These are phyloP conservation scores for Sphaerophoria rueppellii DNA, from an alignment of 2,888 invertebrate species.

Conservation along the genomic window DNA sequence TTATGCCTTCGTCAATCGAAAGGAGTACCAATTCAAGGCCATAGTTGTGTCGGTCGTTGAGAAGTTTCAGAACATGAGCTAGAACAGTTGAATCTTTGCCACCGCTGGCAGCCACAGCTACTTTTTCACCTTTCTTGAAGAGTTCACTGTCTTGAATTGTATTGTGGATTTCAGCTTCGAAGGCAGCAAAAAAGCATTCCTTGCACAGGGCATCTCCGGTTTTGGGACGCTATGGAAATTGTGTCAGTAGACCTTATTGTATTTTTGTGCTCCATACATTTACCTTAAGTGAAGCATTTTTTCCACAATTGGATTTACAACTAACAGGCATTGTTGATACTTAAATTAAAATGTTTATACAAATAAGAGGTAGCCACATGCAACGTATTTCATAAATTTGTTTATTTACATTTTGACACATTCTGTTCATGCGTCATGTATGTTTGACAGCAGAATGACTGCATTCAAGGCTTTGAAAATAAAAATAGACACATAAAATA, in stretches of 20 bases:
- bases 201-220: constrained; percentile 96
- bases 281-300: constrained; percentile 90
- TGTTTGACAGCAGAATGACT: neutral
- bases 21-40: constrained; percentile 93
- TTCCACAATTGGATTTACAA: constrained; percentile 89
- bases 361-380: constrained; percentile 13
- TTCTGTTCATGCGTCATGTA: no score
- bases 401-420: constrained; percentile 28
- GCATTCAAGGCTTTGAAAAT: neutral
- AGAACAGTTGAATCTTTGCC: constrained; percentile 99
- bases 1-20: constrained; percentile 99
- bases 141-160: constrained; percentile 92
- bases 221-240: constrained; percentile 88
- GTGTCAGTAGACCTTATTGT: neutral
- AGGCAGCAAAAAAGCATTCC: constrained; percentile 95
- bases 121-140: constrained; percentile 91
- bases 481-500: neutral
- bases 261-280: constrained; percentile 19
- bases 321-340: constrained; percentile 85
- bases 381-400: neutral
- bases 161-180: constrained; percentile 97
- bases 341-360: neutral
- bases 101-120: constrained; percentile 96
- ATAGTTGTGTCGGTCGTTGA: constrained; percentile 96
- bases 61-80: constrained; percentile 94